Evolutionary conservation across 2,113 vertebrate species (phyloP), one percentile per base, ranked within the genome.

Genomic region (Mesocricetus auratus): DNA sequence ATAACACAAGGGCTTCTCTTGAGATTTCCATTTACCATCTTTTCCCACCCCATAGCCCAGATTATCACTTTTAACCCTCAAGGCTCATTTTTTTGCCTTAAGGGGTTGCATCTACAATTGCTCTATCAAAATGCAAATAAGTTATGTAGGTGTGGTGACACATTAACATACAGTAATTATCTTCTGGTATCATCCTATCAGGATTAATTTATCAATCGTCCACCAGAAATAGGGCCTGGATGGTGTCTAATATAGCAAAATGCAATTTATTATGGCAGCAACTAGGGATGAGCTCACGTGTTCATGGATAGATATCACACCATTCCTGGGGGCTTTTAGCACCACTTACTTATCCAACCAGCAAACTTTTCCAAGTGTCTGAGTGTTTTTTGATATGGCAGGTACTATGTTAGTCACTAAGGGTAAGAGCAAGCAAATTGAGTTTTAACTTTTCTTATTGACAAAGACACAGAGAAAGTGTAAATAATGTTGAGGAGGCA

Each of bases 121-220:
- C 71, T 92, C 93, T 88, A 96, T 98, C 97, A 97, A 98, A 97
- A 98, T 97, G 96, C 96, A 98, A 96, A 96, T 97, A 95, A 95
- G 83, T 79, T 93, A 88, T 86, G 74, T 95, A 96, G 94, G 92
- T 97, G 87, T 90, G 71, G 85, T 95, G 93, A 86, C 85, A 85
- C 62, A 95, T 96, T 94, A 97, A 96, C 93, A 95, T 93, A 93
- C 42, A 77, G 64, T 95, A 94, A 96, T 97, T 97, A 96, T 96
- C 66, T 95, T 68, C 83, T 92, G 56, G 58, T 95, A 93, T 97
- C 93, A 97, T 96, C 87, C 69, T 96, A 98, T 97, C 90, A 96
- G 39, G 78, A 96, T 96, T 96, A 94, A 97, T 96, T 97, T 96
- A 96, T 97, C 93, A 95, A 91, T 47, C 90, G 90, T 86, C 83